These are phyloP conservation scores for Ploceus nigricollis DNA, from an alignment of 2,113 vertebrate species.

Conservation along the genomic window DNA sequence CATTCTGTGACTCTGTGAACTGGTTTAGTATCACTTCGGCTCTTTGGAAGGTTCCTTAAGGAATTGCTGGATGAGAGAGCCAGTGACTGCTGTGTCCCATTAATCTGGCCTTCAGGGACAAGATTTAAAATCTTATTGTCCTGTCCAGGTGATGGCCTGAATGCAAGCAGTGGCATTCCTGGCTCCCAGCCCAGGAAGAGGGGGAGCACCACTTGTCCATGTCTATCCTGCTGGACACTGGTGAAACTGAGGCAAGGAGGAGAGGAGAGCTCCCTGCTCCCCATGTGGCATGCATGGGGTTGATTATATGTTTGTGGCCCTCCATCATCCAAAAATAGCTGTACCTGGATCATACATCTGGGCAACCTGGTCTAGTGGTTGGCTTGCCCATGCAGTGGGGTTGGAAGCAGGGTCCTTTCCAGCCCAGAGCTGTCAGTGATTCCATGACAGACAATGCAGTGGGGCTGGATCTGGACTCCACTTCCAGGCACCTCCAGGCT, in stretches of 20 bases:
- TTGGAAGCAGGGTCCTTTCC: background rate
- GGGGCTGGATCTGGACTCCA: background rate
- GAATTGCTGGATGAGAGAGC: background rate
- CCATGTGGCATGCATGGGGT: no score
- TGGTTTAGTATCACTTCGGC: background rate
- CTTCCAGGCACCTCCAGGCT: background rate
- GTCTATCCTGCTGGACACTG: background rate
- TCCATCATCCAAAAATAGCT: background rate
- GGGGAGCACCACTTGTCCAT: background rate
- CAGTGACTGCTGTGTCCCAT: background rate
- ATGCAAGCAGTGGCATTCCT: background rate
- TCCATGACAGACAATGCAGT: fast-evolving
- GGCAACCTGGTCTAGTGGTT: no score
- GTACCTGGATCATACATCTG: background rate
- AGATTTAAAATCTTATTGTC: background rate
- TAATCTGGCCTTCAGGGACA: background rate
- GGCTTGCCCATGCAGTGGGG: background rate
- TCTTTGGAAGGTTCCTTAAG: background rate
- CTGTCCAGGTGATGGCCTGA: background rate
- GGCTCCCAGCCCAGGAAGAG: background rate
- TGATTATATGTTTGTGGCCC: no score
- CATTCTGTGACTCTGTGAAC: background rate
- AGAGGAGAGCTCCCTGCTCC: background rate
- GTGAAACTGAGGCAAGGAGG: background rate
- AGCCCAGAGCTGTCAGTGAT: background rate